Conservation (phyloP, 1,140 invertebrate genomes). For the Laupala kohalensis region DNA sequence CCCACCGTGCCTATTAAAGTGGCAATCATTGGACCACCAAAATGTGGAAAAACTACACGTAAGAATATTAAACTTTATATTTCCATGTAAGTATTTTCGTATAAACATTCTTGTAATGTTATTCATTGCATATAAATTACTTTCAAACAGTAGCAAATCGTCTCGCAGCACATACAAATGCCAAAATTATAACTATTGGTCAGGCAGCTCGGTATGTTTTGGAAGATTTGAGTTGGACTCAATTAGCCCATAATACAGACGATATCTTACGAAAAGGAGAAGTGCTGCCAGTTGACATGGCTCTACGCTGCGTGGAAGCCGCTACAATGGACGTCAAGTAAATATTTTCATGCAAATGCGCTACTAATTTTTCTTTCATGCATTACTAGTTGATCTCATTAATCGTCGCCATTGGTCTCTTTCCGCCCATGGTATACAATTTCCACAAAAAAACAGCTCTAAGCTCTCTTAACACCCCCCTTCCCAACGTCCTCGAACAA, state of each 20-base stretch:
- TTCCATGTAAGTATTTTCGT: neutral
- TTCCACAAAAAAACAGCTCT: too few species aligned
- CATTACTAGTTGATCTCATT: too few species aligned
- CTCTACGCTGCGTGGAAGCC: slow-evolving; percentile 34
- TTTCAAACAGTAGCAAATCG: slow-evolving; percentile 30
- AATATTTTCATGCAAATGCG: too few species aligned
- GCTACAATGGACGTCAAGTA: slow-evolving; percentile 28
- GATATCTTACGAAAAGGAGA: slow-evolving; percentile 27
- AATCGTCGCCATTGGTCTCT: too few species aligned
- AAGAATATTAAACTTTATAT: neutral
- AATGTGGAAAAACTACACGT: slow-evolving; percentile 63
- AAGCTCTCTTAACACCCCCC: too few species aligned
- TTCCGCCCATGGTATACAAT: too few species aligned
- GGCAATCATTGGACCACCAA: slow-evolving; percentile 68
- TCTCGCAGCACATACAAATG: slow-evolving; percentile 32
- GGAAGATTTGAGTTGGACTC: slow-evolving; percentile 31
- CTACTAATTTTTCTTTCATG: too few species aligned
- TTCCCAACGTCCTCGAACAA: too few species aligned
- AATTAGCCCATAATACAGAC: slow-evolving; percentile 28
- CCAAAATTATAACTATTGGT: slow-evolving; percentile 35
- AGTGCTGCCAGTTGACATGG: slow-evolving; percentile 23
- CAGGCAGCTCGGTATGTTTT: slow-evolving; percentile 32
- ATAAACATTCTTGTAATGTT: too few species aligned
- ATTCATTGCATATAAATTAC: neutral
- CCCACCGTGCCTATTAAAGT: slow-evolving; percentile 48